Evolutionary conservation across 2,888 invertebrate genomes (phyloP).

Genomic region (Parthenolecanium corni): DNA sequence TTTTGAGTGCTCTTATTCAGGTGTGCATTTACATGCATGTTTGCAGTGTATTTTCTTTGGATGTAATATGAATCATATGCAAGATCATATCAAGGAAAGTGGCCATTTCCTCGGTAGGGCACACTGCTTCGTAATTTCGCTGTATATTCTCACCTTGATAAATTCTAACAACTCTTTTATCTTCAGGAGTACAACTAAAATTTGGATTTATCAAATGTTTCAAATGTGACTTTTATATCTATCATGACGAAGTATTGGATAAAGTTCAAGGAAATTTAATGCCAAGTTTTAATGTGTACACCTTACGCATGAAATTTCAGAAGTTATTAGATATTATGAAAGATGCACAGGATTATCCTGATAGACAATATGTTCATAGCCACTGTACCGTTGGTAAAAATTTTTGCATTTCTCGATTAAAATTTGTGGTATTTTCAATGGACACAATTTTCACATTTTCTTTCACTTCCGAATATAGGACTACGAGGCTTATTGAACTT

Average conservation of each 20-base stretch:
- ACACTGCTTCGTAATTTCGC: background rate
- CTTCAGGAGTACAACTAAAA: constrained; percentile 64
- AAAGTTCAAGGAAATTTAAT: constrained; percentile 38
- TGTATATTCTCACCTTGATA: background rate
- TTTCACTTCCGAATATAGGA: constrained; percentile 42
- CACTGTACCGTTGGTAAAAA: constrained; percentile 16
- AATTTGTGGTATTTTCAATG: background rate
- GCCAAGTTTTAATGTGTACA: constrained; percentile 33
- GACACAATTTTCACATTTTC: background rate
- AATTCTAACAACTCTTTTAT: background rate
- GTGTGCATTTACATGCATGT: constrained; percentile 71
- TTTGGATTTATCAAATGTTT: constrained; percentile 84
- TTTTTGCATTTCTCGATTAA: background rate
- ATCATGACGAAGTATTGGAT: constrained; percentile 42
- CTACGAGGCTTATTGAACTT: constrained; percentile 88
- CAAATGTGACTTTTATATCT: constrained; percentile 79
- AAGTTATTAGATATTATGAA: constrained; percentile 18
- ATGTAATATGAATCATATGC: constrained; percentile 68
- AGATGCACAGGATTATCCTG: constrained; percentile 22
- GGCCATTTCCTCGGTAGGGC: constrained; percentile 60
- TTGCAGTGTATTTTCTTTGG: constrained; percentile 88
- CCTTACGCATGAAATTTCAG: constrained; percentile 19
- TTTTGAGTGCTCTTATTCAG: constrained; percentile 65
- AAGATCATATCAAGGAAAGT: constrained; percentile 68
- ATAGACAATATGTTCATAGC: constrained; percentile 16